Percentiles rank a stretch among this genome's conserved stretches.
These are phyloP conservation scores for Nibea coibor DNA, from an alignment of 2,113 vertebrate genomes.

Conservation along the genomic window DNA sequence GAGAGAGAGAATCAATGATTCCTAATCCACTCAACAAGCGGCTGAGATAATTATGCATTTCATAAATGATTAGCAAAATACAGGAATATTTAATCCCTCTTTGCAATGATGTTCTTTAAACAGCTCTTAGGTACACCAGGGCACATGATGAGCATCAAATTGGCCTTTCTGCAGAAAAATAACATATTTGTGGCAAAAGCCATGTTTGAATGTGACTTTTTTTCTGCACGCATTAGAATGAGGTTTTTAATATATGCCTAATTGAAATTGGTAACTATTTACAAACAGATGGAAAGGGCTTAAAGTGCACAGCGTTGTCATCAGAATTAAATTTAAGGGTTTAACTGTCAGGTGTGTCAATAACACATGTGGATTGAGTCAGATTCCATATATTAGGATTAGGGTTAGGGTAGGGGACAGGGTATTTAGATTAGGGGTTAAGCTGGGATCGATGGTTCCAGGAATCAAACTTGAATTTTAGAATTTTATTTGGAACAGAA, in stretches of 20 bases:
- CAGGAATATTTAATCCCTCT: slow-evolving; percentile 83
- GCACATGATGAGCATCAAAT: slow-evolving; percentile 81
- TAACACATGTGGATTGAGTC: slow-evolving; percentile 9
- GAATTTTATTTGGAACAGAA: neutral
- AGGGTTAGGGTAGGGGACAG: too few species aligned
- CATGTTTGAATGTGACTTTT: slow-evolving; percentile 70
- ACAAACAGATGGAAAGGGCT: slow-evolving; percentile 64
- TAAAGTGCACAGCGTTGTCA: slow-evolving; percentile 31
- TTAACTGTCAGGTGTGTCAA: slow-evolving; percentile 41
- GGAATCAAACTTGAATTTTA: too few species aligned
- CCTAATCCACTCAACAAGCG: slow-evolving; percentile 82
- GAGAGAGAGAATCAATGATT: slow-evolving; percentile 72
- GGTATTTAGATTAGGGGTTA: too few species aligned
- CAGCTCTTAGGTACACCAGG: slow-evolving; percentile 75
- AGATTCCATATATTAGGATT: slow-evolving; percentile 11
- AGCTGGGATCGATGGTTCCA: too few species aligned
- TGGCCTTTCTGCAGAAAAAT: slow-evolving; percentile 79
- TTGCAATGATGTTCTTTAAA: slow-evolving; percentile 81
- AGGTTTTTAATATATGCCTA: slow-evolving; percentile 71
- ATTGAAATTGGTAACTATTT: slow-evolving; percentile 74
- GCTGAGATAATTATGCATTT: slow-evolving; percentile 85
- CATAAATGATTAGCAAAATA: slow-evolving; percentile 86
- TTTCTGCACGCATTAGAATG: slow-evolving; percentile 61
- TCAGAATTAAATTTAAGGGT: slow-evolving; percentile 49
- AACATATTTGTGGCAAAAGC: slow-evolving; percentile 75